Conservation (phyloP, 2,888 invertebrate genomes). For the Aspidapion aeneum region DNA sequence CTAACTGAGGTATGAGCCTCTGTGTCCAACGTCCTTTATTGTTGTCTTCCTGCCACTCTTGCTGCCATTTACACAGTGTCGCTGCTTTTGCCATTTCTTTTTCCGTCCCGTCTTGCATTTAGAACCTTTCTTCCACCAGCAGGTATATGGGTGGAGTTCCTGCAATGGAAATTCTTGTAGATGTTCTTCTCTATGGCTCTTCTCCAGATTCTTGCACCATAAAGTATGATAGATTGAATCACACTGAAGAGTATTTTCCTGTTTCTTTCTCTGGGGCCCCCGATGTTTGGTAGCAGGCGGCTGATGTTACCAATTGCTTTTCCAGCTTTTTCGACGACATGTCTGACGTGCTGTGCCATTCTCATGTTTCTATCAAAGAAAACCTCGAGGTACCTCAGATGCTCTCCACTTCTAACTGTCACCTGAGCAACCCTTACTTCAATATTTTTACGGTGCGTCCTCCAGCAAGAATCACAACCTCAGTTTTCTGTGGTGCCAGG, state of each 20-base stretch:
- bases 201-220: constrained; percentile 10
- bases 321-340: not conserved
- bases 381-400: constrained; percentile 12
- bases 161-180: constrained; percentile 12
- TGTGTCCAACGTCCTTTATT: too few relatives aligned
- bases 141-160: constrained; percentile 13
- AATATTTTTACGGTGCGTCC: constrained; percentile 2
- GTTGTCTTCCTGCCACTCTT: too few relatives aligned
- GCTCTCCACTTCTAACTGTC: not conserved
- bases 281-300: constrained; percentile 6
- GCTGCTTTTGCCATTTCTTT: too few relatives aligned
- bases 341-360: constrained; percentile 3
- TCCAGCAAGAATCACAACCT: constrained; percentile 13
- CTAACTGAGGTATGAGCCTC: too few relatives aligned
- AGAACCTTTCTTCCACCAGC: too few relatives aligned
- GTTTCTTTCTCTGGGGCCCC: constrained; percentile 7
- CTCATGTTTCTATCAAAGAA: not conserved
- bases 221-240: constrained; percentile 9
- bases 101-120: too few relatives aligned
- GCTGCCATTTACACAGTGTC: too few relatives aligned
- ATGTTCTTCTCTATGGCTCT: constrained; percentile 5
- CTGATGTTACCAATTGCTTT: not conserved
- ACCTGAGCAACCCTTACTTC: not conserved
- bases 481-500: constrained; percentile 18
- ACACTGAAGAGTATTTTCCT: constrained; percentile 1